Base-by-base conservation (phyloP, 2,113 vertebrate species). In the Phylloscopus trochiloides region DNA sequence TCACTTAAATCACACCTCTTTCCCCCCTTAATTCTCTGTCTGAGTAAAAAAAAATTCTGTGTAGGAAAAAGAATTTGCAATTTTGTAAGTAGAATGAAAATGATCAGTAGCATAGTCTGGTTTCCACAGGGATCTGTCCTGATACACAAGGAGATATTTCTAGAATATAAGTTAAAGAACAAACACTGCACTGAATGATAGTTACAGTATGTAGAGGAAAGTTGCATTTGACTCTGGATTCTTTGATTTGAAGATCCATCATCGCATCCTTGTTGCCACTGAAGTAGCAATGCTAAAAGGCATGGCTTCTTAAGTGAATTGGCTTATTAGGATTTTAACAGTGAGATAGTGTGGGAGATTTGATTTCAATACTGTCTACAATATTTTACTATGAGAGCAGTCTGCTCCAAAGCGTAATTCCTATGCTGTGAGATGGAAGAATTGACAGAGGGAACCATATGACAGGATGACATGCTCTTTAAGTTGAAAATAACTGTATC, bases 21-120 rank as follows among this genome's bases (percentile, higher is more conserved):
- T 1, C 4, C 25, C 15, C 4, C 45, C 7, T 1, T 13, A 3
- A 10, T 26, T 47, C n/a, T 73, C 25, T 51, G 6, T 38, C 9
- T 52, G 50, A 79, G 51, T 15, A 15, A 89, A 31, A 70, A 80
- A 73, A 74, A 17, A 55, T 86, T 78, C n/a, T 8, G 43, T n/a
- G 20, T 19, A 81, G 38, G 51, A 94, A 77, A 91, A 70, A 18
- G 15, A 74, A 61, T 62, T 77, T 62, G 4, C 28, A 45, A 12
- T 73, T 66, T 88, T 81, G 7, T 55, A 72, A 73, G 43, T 45
- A 82, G 70, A 54, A 38, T 1, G 1, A 6, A 66, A 71, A 14
- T 15, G 24, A 51, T 62, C 36, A 58, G 31, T 40, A 80, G 16
- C 12, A 26, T 15, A 21, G 22, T 52, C 51, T 77, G 48, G 31